phyloP scores from a whole-genome alignment of 2,888 invertebrate species.

The Cenopis cana region DNA sequence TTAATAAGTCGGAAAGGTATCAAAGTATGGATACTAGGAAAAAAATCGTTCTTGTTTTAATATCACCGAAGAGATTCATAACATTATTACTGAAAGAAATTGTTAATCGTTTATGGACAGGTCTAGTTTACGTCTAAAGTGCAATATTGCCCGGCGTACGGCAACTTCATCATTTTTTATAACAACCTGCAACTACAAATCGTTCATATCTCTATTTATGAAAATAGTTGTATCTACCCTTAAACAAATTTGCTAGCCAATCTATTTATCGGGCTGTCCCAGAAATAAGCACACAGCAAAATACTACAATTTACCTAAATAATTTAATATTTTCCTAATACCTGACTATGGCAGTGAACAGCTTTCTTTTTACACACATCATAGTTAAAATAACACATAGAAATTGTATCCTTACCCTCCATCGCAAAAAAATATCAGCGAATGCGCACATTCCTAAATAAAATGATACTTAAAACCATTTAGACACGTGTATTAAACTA shows the following conservation, averaged over 20 bases:
- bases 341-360: constrained; percentile 26
- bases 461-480: neutral
- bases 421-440: neutral
- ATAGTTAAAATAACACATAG: constrained; percentile 11
- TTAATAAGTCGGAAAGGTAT: neutral
- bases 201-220: constrained; percentile 25
- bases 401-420: neutral
- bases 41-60: neutral
- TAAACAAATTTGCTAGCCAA: constrained; percentile 32
- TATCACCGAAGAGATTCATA: constrained; percentile 26
- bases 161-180: constrained; percentile 4
- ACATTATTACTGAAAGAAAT: constrained; percentile 3
- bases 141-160: constrained; percentile 17
- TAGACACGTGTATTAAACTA: neutral
- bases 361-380: constrained; percentile 18
- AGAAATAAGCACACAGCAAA: constrained; percentile 28
- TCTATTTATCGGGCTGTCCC: constrained; percentile 21
- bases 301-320: constrained; percentile 23
- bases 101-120: constrained; percentile 26
- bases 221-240: constrained; percentile 41
- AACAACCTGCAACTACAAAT: constrained; percentile 28
- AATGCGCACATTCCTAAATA: neutral
- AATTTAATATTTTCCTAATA: constrained; percentile 31
- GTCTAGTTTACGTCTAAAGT: constrained; percentile 1
- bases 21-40: neutral